phyloP scores from a whole-genome alignment of 2,797 vertebrate genomes.

The Pangasius larnaudii region DNA sequence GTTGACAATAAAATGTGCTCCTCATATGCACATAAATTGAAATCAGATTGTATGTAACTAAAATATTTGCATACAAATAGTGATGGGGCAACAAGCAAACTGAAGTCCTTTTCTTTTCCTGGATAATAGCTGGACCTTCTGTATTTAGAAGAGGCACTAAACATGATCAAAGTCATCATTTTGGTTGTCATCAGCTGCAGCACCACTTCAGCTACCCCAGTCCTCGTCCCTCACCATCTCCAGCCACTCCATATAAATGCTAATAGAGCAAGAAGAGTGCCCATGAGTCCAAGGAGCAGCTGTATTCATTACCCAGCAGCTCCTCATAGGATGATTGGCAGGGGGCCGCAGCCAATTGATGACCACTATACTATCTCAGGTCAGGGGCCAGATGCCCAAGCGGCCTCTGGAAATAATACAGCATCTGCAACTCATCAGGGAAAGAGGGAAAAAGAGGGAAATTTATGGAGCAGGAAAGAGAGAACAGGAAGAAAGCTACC shows the following conservation, averaged over 20 bases:
- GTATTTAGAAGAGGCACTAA: slow-evolving; percentile 18
- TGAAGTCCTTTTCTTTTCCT: not conserved
- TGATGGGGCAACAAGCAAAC: not conserved
- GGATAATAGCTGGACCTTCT: slow-evolving; percentile 8
- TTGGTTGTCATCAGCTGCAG: slow-evolving; percentile 8
- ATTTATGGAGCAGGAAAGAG: slow-evolving; percentile 3
- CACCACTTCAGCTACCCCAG: slow-evolving; percentile 15
- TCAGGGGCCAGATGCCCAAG: slow-evolving; percentile 65
- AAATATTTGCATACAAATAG: slow-evolving; percentile 20
- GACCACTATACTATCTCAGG: slow-evolving; percentile 80
- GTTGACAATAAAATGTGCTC: not conserved
- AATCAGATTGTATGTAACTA: not conserved
- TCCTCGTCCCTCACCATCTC: slow-evolving; percentile 21
- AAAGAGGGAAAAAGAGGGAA: not conserved
- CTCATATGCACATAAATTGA: not conserved
- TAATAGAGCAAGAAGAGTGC: slow-evolving; percentile 80
- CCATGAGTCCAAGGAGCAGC: slow-evolving; percentile 73
- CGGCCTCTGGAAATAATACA: slow-evolving; percentile 11
- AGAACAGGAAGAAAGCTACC: not conserved
- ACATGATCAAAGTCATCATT: slow-evolving; percentile 24
- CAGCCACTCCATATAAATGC: slow-evolving; percentile 77
- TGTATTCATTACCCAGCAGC: slow-evolving; percentile 50
- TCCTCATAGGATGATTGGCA: slow-evolving; percentile 72
- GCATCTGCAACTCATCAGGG: slow-evolving; percentile 26
- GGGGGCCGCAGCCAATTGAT: slow-evolving; percentile 82